Percentiles rank a stretch among this genome's conserved stretches.
phyloP scores from a whole-genome alignment of 2,888 invertebrate genomes.

The Lasioglossum lativentre region DNA sequence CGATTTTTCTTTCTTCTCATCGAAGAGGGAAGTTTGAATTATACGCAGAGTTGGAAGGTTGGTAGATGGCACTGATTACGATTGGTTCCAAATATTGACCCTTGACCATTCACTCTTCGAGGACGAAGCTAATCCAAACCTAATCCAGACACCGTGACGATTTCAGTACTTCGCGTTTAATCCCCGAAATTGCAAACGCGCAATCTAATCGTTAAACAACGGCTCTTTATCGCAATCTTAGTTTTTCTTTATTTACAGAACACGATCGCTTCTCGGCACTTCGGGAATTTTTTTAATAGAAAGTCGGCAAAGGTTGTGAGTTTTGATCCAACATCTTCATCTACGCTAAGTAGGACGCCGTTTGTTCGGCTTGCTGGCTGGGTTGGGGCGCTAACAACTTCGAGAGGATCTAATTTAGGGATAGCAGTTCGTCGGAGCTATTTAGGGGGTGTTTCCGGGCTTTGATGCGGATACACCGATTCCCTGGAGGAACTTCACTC shows the following conservation, averaged over 20 bases:
- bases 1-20: background rate
- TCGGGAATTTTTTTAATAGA: background rate
- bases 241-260: too few species aligned
- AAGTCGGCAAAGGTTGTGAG: background rate
- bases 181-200: background rate
- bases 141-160: background rate
- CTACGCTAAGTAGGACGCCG: background rate
- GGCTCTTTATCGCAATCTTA: too few species aligned
- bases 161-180: background rate
- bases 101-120: background rate
- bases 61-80: background rate
- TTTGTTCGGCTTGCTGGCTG: background rate
- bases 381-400: conserved; percentile 14
- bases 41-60: background rate
- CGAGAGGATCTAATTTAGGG: conserved; percentile 6
- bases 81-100: background rate
- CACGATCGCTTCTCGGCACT: background rate
- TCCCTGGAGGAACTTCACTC: background rate
- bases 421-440: conserved; percentile 9
- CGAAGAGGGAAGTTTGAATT: background rate
- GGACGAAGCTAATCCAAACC: background rate
- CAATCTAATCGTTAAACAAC: background rate
- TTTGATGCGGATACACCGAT: conserved; percentile 10
- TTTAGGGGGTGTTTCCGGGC: background rate
- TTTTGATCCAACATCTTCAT: background rate